Conservation (phyloP, 1,140 invertebrate species). For the Drosophila navojoa region DNA sequence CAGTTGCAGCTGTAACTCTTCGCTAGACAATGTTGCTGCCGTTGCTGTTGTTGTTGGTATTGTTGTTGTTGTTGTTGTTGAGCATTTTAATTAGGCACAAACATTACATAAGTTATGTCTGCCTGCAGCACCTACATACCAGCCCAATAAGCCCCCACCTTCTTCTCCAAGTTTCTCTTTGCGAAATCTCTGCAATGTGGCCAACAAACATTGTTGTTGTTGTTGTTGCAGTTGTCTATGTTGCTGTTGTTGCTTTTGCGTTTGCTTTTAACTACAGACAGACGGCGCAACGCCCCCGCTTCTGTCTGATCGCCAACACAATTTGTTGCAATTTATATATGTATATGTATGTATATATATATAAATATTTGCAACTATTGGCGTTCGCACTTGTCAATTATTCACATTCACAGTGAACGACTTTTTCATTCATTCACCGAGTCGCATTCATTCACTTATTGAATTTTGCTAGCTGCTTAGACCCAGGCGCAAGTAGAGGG, state of each 20-base stretch:
- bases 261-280: slow-evolving; percentile 10
- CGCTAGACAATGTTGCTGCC: slow-evolving; percentile 1
- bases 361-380: neutral
- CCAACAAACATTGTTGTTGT: neutral
- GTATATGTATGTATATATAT: too few species aligned
- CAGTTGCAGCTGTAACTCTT: slow-evolving; percentile 31
- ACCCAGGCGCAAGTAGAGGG: too few species aligned
- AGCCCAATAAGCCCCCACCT: neutral
- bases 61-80: slow-evolving; percentile 28
- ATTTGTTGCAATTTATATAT: slow-evolving; percentile 12
- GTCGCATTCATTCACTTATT: slow-evolving; percentile 29
- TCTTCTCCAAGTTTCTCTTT: slow-evolving; percentile 8
- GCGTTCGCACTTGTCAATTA: slow-evolving; percentile 46
- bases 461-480: slow-evolving; percentile 15
- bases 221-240: neutral
- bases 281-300: slow-evolving; percentile 41
- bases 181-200: slow-evolving; percentile 30
- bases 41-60: neutral
- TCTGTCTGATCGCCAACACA: slow-evolving; percentile 35
- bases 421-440: slow-evolving; percentile 32
- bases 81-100: slow-evolving; percentile 61
- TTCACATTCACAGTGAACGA: slow-evolving; percentile 35
- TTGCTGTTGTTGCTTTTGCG: neutral
- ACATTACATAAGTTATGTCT: slow-evolving; percentile 32
- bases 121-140: neutral